Evolutionary conservation across 2,888 invertebrate genomes (phyloP).

Genomic region (Macrosoma leucophasiata): DNA sequence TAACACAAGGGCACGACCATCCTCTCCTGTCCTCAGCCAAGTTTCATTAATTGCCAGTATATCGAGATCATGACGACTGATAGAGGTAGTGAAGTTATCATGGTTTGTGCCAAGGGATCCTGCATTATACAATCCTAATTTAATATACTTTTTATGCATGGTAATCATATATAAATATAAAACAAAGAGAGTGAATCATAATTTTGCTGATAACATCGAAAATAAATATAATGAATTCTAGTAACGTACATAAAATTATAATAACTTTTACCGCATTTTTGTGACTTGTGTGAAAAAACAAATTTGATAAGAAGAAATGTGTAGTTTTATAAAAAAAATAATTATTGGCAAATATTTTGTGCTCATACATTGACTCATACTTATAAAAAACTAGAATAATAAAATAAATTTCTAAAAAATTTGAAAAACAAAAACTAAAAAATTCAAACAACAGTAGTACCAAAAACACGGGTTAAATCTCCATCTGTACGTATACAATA

Average conservation of each 20-base stretch:
- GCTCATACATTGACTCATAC: no score
- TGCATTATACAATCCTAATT: slow-evolving; percentile 22
- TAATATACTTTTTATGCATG: slow-evolving; percentile 3
- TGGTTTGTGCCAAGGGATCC: slow-evolving; percentile 21
- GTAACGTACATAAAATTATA: not conserved
- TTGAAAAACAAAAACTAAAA: not conserved
- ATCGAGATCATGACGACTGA: slow-evolving; percentile 9
- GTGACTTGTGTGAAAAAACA: not conserved
- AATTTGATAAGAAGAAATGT: not conserved
- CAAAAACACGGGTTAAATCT: slow-evolving; percentile 1
- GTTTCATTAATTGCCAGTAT: slow-evolving; percentile 26
- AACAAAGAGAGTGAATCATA: not conserved
- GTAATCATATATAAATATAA: not conserved
- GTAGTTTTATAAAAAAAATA: not conserved
- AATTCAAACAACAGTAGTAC: not conserved
- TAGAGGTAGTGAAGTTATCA: slow-evolving; percentile 13
- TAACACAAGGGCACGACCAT: no score
- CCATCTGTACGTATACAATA: not conserved
- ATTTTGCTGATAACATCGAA: not conserved
- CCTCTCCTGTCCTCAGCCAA: slow-evolving; percentile 22
- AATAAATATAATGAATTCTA: no score
- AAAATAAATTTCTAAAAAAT: not conserved
- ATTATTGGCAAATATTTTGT: not conserved
- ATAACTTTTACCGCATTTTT: not conserved
- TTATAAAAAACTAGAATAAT: no score